Evolutionary conservation across 2,113 vertebrate genomes (phyloP).

Genomic region (Hippopotamus amphibius): DNA sequence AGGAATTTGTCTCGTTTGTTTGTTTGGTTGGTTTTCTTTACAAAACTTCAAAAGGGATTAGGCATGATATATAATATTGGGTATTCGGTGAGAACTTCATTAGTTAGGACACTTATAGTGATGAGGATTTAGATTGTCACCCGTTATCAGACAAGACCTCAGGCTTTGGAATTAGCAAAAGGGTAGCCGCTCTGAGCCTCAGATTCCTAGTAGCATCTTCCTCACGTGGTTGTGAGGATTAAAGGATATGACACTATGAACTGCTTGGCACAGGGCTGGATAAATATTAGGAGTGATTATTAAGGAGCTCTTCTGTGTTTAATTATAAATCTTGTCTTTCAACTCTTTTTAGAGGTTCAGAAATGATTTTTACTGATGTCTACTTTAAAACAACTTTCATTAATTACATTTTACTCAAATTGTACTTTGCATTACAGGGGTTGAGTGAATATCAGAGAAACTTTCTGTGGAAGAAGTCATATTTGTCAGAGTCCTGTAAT

Average conservation of each 20-base stretch:
- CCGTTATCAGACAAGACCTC: not conserved
- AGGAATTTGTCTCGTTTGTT: not conserved
- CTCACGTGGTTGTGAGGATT: slow-evolving; percentile 47
- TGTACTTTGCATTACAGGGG: slow-evolving; percentile 85
- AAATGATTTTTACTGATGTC: not conserved
- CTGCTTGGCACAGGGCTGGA: slow-evolving; percentile 25
- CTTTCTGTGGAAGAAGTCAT: slow-evolving; percentile 86
- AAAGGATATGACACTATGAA: slow-evolving; percentile 16
- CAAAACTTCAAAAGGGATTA: not conserved
- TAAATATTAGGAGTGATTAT: slow-evolving; percentile 30
- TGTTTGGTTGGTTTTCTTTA: slow-evolving; percentile 1
- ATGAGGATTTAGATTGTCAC: not conserved
- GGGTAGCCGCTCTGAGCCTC: not conserved
- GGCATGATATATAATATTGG: not conserved
- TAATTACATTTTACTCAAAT: not conserved
- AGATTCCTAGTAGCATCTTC: not conserved
- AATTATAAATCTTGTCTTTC: not conserved
- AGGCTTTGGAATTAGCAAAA: not conserved
- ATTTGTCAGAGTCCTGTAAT: slow-evolving; percentile 79
- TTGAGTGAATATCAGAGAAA: slow-evolving; percentile 91
- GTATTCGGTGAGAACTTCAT: not conserved
- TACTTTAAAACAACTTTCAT: not conserved
- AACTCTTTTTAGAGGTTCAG: not conserved
- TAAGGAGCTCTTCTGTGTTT: slow-evolving; percentile 48
- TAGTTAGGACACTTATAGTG: not conserved